Evolutionary conservation across 2,797 vertebrate genomes (phyloP).

Genomic region (Okamejei kenojei): DNA sequence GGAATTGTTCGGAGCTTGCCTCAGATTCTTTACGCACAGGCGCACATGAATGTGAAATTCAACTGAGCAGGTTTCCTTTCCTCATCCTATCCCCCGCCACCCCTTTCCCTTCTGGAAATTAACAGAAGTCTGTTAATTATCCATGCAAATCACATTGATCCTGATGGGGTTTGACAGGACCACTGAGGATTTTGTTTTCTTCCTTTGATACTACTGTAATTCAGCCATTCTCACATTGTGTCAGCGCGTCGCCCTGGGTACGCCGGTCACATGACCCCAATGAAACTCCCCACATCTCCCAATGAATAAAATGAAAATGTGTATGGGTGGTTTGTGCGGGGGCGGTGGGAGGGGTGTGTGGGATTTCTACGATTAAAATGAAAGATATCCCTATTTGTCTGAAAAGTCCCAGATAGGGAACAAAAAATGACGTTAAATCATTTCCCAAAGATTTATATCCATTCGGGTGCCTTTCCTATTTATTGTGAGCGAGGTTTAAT

Average conservation of each 20-base stretch:
- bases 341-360: conserved; percentile 10
- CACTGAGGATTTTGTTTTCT: conserved; percentile 32
- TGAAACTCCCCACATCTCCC: conserved; percentile 31
- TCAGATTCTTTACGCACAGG: conserved; percentile 45
- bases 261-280: conserved; percentile 35
- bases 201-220: conserved; percentile 30
- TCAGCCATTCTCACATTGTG: conserved; percentile 35
- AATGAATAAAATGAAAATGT: conserved; percentile 34
- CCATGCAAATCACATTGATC: conserved; percentile 36
- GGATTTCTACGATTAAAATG: conserved; percentile 10
- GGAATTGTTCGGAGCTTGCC: conserved; percentile 42
- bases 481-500: not conserved
- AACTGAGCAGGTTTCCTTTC: not conserved
- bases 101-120: conserved; percentile 25
- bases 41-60: conserved; percentile 29
- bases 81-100: not conserved
- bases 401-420: not conserved
- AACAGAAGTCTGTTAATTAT: conserved; percentile 36
- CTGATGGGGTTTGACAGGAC: conserved; percentile 36
- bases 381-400: not conserved
- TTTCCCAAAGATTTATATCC: not conserved
- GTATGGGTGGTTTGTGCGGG: conserved; percentile 28
- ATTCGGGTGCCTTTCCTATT: not conserved
- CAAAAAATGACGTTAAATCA: not conserved
- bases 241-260: conserved; percentile 35